phyloP scores from a whole-genome alignment of 2,797 vertebrate genomes.

The Alauda arvensis region DNA sequence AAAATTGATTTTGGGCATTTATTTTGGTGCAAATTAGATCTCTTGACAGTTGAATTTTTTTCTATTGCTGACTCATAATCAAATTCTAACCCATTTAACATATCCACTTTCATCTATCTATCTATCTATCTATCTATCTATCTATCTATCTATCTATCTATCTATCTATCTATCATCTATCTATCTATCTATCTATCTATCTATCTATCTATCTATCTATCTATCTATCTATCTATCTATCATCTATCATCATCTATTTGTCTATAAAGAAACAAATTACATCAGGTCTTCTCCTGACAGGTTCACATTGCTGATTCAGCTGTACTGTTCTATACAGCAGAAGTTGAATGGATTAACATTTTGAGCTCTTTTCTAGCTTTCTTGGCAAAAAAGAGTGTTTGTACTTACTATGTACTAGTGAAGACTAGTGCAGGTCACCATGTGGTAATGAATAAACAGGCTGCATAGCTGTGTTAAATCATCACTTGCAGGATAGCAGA shows the following conservation, averaged over 20 bases:
- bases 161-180: background rate
- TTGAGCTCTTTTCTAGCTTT: background rate
- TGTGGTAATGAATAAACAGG: background rate
- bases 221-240: background rate
- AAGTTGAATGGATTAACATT: background rate
- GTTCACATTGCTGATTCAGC: background rate
- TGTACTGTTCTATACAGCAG: background rate
- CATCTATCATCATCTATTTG: background rate
- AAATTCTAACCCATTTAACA: background rate
- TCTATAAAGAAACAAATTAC: background rate
- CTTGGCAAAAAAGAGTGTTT: background rate
- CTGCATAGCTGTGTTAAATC: background rate
- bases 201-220: background rate
- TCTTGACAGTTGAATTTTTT: background rate
- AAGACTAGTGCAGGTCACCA: background rate
- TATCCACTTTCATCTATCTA: background rate
- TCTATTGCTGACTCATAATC: background rate
- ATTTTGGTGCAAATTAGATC: background rate
- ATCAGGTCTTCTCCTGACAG: background rate
- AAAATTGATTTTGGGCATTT: fast-evolving
- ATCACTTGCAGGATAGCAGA: background rate
- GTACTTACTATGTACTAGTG: background rate
- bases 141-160: background rate
- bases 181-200: background rate
- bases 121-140: background rate